Percentiles rank a stretch among this genome's conserved stretches.
Evolutionary conservation across 2,113 vertebrate species (phyloP).

Genomic region (Xenus cinereus): DNA sequence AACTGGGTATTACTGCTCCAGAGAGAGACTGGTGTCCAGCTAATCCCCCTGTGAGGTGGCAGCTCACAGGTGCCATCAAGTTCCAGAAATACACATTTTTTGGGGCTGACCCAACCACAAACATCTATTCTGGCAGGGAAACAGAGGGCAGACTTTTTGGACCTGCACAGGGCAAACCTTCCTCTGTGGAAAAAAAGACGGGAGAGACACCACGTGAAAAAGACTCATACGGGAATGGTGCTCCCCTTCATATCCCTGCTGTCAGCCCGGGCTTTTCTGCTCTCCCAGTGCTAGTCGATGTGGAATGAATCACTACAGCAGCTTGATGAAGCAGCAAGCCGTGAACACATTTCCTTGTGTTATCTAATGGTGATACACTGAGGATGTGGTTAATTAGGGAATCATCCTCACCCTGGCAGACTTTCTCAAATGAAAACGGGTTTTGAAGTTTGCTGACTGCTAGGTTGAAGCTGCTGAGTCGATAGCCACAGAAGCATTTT

Average conservation of each 20-base stretch:
- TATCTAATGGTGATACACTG: slow-evolving; percentile 13
- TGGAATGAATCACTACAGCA: slow-evolving; percentile 25
- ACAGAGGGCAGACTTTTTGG: background rate
- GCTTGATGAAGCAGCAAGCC: slow-evolving; percentile 10
- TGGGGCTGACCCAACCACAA: background rate
- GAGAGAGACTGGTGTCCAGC: rapidly evolving
- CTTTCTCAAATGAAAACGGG: background rate
- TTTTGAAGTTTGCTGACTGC: background rate
- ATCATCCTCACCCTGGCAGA: background rate
- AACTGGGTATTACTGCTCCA: background rate
- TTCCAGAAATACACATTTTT: background rate
- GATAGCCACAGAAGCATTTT: background rate
- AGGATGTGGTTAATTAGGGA: slow-evolving; percentile 46
- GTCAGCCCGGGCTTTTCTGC: background rate
- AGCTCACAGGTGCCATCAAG: background rate
- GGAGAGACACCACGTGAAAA: background rate
- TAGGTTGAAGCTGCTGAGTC: background rate
- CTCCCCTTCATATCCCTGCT: background rate
- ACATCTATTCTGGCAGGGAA: background rate
- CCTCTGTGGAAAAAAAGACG: background rate
- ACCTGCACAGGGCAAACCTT: background rate
- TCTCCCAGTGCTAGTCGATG: background rate
- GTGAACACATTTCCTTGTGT: slow-evolving; percentile 18
- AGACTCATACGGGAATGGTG: background rate
- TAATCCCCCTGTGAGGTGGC: background rate